These are phyloP conservation scores for Syndactyla subalaris DNA, from an alignment of 2,797 vertebrate species.

Conservation along the genomic window DNA sequence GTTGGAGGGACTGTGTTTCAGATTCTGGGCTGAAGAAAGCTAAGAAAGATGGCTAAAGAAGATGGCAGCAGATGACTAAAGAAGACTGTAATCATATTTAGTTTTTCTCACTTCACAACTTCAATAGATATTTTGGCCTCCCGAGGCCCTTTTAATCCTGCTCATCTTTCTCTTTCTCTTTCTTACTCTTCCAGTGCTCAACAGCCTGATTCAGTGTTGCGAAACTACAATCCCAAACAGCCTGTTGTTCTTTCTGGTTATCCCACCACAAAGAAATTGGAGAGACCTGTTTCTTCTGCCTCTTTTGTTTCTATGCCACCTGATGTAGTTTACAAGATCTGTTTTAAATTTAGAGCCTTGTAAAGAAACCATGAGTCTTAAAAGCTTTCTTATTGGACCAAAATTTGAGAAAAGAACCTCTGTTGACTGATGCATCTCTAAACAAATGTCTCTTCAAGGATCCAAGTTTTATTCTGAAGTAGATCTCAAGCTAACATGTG, in stretches of 20 bases:
- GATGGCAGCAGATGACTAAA: background rate
- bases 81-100: background rate
- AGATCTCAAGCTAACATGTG: background rate
- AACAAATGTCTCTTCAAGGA: background rate
- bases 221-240: background rate
- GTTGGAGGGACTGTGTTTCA: background rate
- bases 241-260: background rate
- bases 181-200: background rate
- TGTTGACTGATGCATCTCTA: background rate
- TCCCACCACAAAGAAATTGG: background rate
- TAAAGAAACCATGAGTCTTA: background rate
- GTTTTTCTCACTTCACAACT: constrained; percentile 4
- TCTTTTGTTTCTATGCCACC: background rate
- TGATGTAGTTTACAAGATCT: background rate
- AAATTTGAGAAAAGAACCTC: background rate
- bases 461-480: background rate
- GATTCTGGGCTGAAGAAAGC: background rate
- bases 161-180: background rate
- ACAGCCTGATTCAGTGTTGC: background rate
- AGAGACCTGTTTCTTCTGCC: background rate
- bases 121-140: background rate
- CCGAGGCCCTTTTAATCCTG: background rate
- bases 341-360: background rate
- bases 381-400: background rate
- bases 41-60: background rate